phyloP scores from a whole-genome alignment of 2,113 vertebrate genomes.

The Propithecus coquereli region DNA sequence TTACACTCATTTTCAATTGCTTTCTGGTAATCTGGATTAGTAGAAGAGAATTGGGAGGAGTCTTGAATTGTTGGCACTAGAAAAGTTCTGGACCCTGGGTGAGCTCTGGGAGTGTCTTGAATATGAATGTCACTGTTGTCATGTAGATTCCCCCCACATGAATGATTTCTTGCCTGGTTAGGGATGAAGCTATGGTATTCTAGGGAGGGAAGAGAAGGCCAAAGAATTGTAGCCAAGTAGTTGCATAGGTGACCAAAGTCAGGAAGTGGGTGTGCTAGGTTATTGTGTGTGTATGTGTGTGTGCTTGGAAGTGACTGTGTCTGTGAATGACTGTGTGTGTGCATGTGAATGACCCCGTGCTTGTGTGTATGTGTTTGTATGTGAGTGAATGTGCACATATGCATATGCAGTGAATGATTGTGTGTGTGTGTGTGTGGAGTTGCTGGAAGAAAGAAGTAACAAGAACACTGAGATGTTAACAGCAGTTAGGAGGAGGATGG shows the following conservation, averaged over 20 bases:
- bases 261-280: not conserved
- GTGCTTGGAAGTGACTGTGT: not conserved
- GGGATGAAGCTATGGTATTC: not conserved
- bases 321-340: not conserved
- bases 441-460: not conserved
- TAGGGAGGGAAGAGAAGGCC: not conserved
- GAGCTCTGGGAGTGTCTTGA: not conserved
- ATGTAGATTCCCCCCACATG: not conserved
- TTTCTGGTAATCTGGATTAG: not conserved
- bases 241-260: not conserved
- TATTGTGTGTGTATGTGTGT: not conserved
- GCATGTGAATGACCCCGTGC: not conserved
- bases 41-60: not conserved
- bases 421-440: not conserved
- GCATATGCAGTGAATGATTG: not conserved
- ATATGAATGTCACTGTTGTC: not conserved
- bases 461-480: not conserved
- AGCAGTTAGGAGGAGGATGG: not conserved
- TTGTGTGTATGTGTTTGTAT: not conserved
- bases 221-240: not conserved
- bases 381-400: not conserved
- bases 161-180: not conserved
- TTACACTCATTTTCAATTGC: not conserved
- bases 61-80: not conserved
- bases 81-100: not conserved